Evolutionary conservation across 1,140 invertebrate genomes (phyloP).

Genomic region (Tetraneura akinire): DNA sequence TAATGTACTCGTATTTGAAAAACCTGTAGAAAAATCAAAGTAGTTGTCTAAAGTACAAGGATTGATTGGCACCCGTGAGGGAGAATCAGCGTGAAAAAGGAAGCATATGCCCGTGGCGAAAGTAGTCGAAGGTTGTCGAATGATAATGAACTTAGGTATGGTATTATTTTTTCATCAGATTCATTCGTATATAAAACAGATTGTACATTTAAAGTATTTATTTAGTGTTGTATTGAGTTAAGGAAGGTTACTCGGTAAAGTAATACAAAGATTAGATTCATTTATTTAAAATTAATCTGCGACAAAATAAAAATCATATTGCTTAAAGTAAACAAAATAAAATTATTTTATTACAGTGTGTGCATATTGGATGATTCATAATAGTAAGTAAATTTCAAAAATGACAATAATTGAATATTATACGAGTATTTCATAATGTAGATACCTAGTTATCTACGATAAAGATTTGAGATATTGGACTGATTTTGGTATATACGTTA

Average conservation of each 20-base stretch:
- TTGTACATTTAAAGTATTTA: neutral
- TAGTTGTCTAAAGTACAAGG: neutral
- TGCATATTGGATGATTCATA: neutral
- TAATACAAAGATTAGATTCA: neutral
- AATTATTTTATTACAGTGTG: neutral
- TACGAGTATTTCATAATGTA: no score
- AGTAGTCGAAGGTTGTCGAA: conserved; percentile 50
- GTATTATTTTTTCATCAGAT: conserved; percentile 35
- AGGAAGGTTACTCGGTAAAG: neutral
- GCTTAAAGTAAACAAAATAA: neutral
- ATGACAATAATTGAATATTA: neutral
- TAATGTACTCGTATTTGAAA: no score
- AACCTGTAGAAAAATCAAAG: neutral
- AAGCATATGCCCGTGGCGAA: conserved; percentile 45
- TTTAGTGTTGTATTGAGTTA: neutral
- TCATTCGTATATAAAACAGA: conserved; percentile 31
- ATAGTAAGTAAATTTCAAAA: conserved; percentile 5
- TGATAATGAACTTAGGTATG: conserved; percentile 47
- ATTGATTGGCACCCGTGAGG: conserved; percentile 49
- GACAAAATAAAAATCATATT: neutral
- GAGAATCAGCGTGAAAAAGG: conserved; percentile 44
- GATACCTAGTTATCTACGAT: no score
- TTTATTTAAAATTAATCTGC: neutral
- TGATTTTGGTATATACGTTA: no score
- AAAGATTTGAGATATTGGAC: no score